phyloP scores from a whole-genome alignment of 92 coral and sea anemone species.

The Porites evermanni region DNA sequence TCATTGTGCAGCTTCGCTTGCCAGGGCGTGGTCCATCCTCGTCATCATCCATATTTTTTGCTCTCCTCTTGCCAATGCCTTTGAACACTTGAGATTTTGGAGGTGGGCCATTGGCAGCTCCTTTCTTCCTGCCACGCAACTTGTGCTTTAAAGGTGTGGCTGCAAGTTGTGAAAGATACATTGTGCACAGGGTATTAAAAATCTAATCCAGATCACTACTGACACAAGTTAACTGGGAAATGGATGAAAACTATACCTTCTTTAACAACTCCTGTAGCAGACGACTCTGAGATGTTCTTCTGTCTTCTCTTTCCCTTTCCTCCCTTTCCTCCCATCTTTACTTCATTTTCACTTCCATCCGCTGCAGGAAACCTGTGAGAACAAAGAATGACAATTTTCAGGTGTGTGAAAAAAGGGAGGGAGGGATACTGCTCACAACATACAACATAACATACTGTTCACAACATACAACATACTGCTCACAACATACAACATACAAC shows the following conservation, averaged over 20 bases:
- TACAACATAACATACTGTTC: background rate
- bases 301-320: conserved; percentile 83
- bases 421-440: background rate
- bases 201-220: no score
- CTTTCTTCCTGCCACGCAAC: conserved; percentile 83
- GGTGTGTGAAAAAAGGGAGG: background rate
- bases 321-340: conserved; percentile 61
- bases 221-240: no score
- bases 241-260: conserved; percentile 15
- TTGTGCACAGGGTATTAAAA: background rate
- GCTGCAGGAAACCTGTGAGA: conserved; percentile 66
- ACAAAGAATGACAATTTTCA: background rate
- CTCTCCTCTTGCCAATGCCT: conserved; percentile 65
- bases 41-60: conserved; percentile 83
- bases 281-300: conserved; percentile 65
- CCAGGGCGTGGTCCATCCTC: conserved; percentile 96
- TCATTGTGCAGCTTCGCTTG: conserved; percentile 94
- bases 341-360: conserved; percentile 60
- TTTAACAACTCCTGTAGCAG: conserved; percentile 34
- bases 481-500: background rate
- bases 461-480: background rate
- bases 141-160: conserved; percentile 90
- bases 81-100: conserved; percentile 66
- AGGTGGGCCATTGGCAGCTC: conserved; percentile 67
- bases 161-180: conserved; percentile 8